Evolutionary conservation across 2,888 invertebrate species (phyloP), one percentile per base, ranked within the genome.

Genomic region (Rotaria magnacalcarata): DNA sequence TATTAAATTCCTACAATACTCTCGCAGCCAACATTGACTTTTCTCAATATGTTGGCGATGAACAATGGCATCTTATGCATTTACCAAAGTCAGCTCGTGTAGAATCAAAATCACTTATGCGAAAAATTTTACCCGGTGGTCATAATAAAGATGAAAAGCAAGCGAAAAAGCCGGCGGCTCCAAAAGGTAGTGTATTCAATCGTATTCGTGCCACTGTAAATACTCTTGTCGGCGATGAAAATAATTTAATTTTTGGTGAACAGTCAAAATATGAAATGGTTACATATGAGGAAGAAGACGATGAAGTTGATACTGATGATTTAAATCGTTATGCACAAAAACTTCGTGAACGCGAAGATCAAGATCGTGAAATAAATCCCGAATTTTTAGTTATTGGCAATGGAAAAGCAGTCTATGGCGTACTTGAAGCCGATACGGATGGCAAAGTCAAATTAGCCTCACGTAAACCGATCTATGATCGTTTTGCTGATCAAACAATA

Each of bases 281-380:
- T 2, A 8, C 47, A 11, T 24, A 47, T 24, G 80, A 80, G 10
- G 47, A 80, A 0, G 75, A 80, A 21, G 4, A 6, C 14, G 80
- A 80, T n/a, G 80, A 14, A 10, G n/a, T 80, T 47, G 80, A 80
- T 47, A 80, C 47, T 11, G 80, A 80, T 80, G n/a, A 47, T 80
- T 80, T 80, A 47, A 47, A 80, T 80, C 80, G 80, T 24, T 80
- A 80, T 80, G 80, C 80, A 24, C 80, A 80, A 80, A 21, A n/a
- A n/a, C n/a, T 80, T n/a, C 80, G 80, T 47, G 80, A 80, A 47
- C n/a, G 47, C 14, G 80, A 80, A 80, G 80, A 80, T 80, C 8
- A 80, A 47, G 80, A 80, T 80, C 80, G 80, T n/a, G 80, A 80
- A 80, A 14, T 80, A 5, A 80, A 80, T 80, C 80, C 80, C 0